A percentile compares a stretch with the other conserved stretches of the same genome.
phyloP scores from a whole-genome alignment of 30 jellyfish, hydroid and myxozoan species.

The Pseudorhiza aurosa region DNA sequence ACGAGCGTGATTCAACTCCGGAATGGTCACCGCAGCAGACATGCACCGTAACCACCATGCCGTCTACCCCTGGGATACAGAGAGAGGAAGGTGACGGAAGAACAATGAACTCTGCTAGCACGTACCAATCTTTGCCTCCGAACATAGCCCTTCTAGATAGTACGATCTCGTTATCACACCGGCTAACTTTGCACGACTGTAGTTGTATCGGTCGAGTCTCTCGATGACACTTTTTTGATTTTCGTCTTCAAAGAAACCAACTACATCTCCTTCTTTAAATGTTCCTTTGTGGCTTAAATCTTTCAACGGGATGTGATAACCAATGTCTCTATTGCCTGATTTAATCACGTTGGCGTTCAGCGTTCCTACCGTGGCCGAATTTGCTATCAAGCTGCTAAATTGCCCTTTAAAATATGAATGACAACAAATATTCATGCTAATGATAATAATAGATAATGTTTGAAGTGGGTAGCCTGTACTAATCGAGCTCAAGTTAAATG shows the following conservation, averaged over 20 bases:
- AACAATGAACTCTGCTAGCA: too few species aligned
- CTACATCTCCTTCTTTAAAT: slow-evolving; percentile 5
- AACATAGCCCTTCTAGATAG: slow-evolving; percentile 9
- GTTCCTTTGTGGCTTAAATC: neutral
- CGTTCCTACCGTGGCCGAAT: neutral
- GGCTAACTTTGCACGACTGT: slow-evolving; percentile 8
- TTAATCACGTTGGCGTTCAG: neutral
- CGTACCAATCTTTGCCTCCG: neutral
- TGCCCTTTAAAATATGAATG: too few species aligned
- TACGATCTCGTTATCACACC: slow-evolving; percentile 16
- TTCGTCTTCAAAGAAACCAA: slow-evolving; percentile 30
- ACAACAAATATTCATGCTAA: too few species aligned
- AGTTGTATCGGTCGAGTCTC: neutral
- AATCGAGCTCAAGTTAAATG: too few species aligned
- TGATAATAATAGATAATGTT: too few species aligned
- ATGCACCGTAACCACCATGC: too few species aligned
- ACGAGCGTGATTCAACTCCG: too few species aligned
- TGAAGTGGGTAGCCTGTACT: too few species aligned
- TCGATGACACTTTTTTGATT: neutral
- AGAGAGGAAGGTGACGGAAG: too few species aligned
- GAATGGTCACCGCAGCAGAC: too few species aligned
- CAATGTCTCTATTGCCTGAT: slow-evolving; percentile 2
- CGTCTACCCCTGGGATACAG: too few species aligned
- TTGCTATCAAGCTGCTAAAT: neutral
- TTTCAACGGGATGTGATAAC: slow-evolving; percentile 19